phyloP scores from a whole-genome alignment of 1,140 invertebrate species.

The Lucilia sericata region DNA sequence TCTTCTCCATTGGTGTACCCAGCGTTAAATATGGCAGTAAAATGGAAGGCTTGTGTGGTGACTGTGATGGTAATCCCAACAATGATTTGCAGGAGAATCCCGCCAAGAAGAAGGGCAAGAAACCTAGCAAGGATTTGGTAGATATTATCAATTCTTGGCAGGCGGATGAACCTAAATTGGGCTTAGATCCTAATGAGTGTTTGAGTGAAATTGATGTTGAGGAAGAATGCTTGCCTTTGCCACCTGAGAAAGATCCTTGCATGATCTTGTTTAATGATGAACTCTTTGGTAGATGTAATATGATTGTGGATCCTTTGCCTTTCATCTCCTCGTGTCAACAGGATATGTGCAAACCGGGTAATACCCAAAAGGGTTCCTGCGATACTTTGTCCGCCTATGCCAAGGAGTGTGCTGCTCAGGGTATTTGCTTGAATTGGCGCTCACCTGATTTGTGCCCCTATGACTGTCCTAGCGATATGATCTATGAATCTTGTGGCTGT shows the following conservation, averaged over 20 bases:
- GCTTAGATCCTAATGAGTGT: conserved; percentile 57
- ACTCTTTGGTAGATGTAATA: conserved; percentile 79
- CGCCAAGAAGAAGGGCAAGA: conserved; percentile 50
- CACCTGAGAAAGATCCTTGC: conserved; percentile 75
- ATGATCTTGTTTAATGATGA: conserved; percentile 73
- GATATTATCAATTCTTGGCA: conserved; percentile 76
- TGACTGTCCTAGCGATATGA: conserved; percentile 72
- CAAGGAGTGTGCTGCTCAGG: conserved; percentile 75
- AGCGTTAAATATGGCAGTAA: conserved; percentile 79
- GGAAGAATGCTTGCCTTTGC: conserved; percentile 70
- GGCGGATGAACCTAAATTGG: conserved; percentile 68
- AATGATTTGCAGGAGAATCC: conserved; percentile 74
- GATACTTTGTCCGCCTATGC: conserved; percentile 78
- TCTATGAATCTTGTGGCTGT: conserved; percentile 79
- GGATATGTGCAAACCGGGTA: conserved; percentile 73
- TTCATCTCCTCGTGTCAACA: conserved; percentile 78
- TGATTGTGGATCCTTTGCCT: conserved; percentile 76
- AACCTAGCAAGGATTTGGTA: conserved; percentile 53
- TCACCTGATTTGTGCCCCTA: conserved; percentile 74
- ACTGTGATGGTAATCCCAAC: conserved; percentile 77
- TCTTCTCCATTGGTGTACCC: conserved; percentile 69
- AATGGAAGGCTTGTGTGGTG: conserved; percentile 83
- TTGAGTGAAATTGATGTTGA: conserved; percentile 62
- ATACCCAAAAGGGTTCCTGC: conserved; percentile 73
- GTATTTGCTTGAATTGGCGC: conserved; percentile 81